These are phyloP conservation scores for Atta texana DNA, from an alignment of 1,140 invertebrate species.

Conservation along the genomic window DNA sequence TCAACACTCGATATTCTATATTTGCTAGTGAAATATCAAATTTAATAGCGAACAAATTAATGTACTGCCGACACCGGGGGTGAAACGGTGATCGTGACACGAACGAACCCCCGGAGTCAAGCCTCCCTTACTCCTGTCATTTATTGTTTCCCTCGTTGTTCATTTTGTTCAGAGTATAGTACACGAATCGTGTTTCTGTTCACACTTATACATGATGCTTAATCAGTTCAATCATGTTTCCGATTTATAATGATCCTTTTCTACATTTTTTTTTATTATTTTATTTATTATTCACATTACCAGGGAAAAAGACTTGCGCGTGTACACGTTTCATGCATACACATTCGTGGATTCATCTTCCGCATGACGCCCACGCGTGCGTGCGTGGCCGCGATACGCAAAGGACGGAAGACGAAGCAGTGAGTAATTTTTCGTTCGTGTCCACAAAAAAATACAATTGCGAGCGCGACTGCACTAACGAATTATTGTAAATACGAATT, in stretches of 20 bases:
- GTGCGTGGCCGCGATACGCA: constrained; percentile 8
- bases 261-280: constrained; percentile 68
- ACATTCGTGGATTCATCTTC: constrained; percentile 25
- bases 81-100: constrained; percentile 39
- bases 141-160: constrained; percentile 55
- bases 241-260: constrained; percentile 54
- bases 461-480: constrained; percentile 73
- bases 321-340: constrained; percentile 47
- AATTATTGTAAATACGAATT: constrained; percentile 82
- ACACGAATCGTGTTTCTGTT: background rate
- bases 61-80: constrained; percentile 69
- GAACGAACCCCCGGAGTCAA: constrained; percentile 51
- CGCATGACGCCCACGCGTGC: background rate
- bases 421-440: constrained; percentile 59
- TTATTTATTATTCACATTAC: constrained; percentile 73
- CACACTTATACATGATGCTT: background rate
- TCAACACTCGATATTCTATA: constrained; percentile 84
- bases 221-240: constrained; percentile 70
- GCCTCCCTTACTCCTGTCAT: background rate
- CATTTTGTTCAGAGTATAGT: constrained; percentile 1
- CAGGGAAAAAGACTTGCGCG: constrained; percentile 49
- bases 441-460: constrained; percentile 62
- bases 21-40: constrained; percentile 85
- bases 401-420: constrained; percentile 44
- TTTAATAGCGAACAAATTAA: constrained; percentile 84